A percentile compares a stretch with the other conserved stretches of the same genome.
Conservation (phyloP, 2,113 vertebrate species). For the Orycteropus afer region DNA sequence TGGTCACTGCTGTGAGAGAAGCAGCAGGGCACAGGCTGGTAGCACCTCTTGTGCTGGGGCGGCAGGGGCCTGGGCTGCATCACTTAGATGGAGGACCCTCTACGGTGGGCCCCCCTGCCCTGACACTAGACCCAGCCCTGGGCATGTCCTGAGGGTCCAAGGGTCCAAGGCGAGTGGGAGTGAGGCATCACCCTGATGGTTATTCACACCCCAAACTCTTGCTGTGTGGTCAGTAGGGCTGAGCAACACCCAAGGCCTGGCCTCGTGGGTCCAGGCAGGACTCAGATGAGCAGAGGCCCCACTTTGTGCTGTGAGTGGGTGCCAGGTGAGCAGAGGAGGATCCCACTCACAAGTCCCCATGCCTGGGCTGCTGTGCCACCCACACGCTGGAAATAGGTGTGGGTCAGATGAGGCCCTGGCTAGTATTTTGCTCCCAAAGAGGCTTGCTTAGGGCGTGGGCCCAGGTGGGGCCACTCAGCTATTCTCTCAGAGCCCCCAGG, state of each 20-base stretch:
- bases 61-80: accelerated
- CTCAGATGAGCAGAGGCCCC: not conserved
- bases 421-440: not conserved
- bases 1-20: not conserved
- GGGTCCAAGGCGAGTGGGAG: not conserved
- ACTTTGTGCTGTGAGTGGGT: not conserved
- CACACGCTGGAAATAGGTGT: too few relatives aligned
- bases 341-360: not conserved
- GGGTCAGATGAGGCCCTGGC: not conserved
- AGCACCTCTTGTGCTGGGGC: not conserved
- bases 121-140: not conserved
- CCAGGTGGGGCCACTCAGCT: not conserved
- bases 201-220: too few relatives aligned
- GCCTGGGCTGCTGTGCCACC: too few relatives aligned
- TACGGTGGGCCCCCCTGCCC: too few relatives aligned
- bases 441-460: too few relatives aligned
- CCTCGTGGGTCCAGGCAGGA: not conserved
- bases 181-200: too few relatives aligned
- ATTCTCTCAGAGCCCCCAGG: not conserved
- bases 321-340: accelerated
- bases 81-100: too few relatives aligned
- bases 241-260: not conserved
- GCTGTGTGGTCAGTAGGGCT: not conserved
- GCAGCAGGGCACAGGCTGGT: not conserved
- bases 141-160: not conserved